Evolutionary conservation across 2,797 vertebrate species (phyloP), one percentile per base, ranked within the genome.

Genomic region (Melanotaenia maccullochi): DNA sequence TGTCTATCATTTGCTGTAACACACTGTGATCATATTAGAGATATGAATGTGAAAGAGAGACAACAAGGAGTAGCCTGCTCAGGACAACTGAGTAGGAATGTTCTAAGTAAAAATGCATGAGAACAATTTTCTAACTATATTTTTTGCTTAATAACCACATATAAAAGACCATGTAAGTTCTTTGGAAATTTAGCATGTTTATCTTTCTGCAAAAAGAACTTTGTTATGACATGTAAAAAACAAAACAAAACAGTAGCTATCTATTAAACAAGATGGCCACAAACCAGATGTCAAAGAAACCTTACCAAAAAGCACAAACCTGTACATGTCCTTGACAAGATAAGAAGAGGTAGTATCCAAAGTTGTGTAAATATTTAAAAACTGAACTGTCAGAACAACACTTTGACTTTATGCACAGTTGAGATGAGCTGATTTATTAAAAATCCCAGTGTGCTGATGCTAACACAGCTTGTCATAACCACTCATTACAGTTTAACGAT

Each of bases 401-500:
- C 38, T 78, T 74, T 63, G 79, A 76, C 69, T 62, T 63, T 58
- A 35, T 35, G 57, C 68, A 75, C 57, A 68, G 72, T 71, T 73
- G 54, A 80, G 73, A 85, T 52, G 14, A 75, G 83, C 76, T 75
- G 75, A 74, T 82, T 85, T 38, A 73, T 77, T 82, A 75, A 65
- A 72, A 77, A 85, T 76, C 75, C 83, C 85, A 73, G 72, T 51
- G 42, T 68, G 84, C 84, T 82, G 82, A 84, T 74, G 63, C 83
- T 78, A 78, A 88, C 79, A 57, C 85, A 70, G 85, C 85, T 83
- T 84, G 89, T 85, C 88, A 84, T 68, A 76, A 70, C 70, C 71
- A 9, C 86, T 87, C 81, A 87, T 91, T 91, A 84, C 69, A 68
- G 78, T 78, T 83, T 84, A 84, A 87, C 73, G 64, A 88, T 64